phyloP scores from a whole-genome alignment of 2,888 invertebrate species.

The Caenorhabditis drosophilae region DNA sequence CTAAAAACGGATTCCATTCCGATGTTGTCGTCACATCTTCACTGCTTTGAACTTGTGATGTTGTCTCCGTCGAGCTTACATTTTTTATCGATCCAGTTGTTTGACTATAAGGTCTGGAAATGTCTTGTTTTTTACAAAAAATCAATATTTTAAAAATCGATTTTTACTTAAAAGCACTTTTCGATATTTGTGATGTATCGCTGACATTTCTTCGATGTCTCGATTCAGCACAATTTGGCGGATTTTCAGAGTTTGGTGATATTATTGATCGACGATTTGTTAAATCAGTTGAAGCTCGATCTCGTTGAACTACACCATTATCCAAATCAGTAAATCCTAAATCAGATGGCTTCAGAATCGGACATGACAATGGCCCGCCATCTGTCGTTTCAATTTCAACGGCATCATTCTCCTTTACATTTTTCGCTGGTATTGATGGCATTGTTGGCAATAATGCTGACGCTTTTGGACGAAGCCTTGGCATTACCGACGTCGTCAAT shows the following conservation, averaged over 20 bases:
- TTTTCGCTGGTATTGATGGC: slow-evolving; percentile 12
- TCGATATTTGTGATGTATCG: slow-evolving; percentile 40
- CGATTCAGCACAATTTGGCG: not conserved
- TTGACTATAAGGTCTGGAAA: slow-evolving; percentile 45
- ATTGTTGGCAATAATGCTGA: slow-evolving; percentile 14
- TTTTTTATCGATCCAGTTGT: slow-evolving; percentile 12
- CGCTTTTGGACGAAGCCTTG: slow-evolving; percentile 66
- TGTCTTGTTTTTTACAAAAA: not conserved
- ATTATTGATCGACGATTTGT: slow-evolving; percentile 12
- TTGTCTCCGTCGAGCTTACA: no score
- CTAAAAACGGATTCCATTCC: slow-evolving; percentile 58
- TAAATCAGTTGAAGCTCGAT: slow-evolving; percentile 5
- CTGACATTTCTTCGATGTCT: slow-evolving; percentile 43
- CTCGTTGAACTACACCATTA: slow-evolving; percentile 1
- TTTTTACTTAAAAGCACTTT: slow-evolving; percentile 52
- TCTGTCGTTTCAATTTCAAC: not conserved
- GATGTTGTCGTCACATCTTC: slow-evolving; percentile 14
- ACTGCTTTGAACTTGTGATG: slow-evolving; percentile 19
- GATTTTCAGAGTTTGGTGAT: not conserved
- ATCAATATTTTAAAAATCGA: not conserved
- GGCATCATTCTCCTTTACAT: slow-evolving; percentile 8
- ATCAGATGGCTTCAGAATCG: slow-evolving; percentile 36
- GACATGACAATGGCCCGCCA: slow-evolving; percentile 35
- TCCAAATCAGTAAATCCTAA: slow-evolving; percentile 43
- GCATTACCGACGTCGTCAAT: slow-evolving; percentile 62